phyloP scores from a whole-genome alignment of 2,797 vertebrate genomes.

The Serranus cabrilla region DNA sequence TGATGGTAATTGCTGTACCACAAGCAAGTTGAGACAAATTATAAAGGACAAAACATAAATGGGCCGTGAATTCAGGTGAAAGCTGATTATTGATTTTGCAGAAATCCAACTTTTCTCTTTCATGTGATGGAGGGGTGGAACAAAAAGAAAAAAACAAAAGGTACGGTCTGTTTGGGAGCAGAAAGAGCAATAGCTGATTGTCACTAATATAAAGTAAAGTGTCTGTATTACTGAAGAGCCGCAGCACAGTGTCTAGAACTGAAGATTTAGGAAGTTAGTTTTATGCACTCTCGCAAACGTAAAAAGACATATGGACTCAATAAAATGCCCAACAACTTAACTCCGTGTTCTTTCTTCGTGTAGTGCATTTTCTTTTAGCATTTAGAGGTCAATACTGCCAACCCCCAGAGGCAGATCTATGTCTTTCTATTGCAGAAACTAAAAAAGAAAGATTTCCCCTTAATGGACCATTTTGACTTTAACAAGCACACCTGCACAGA shows the following conservation, averaged over 20 bases:
- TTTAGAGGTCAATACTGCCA: constrained; percentile 25
- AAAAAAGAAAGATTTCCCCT: constrained; percentile 6
- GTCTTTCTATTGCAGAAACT: constrained; percentile 8
- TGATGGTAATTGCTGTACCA: constrained; percentile 40
- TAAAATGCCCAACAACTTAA: constrained; percentile 22
- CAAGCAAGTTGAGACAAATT: constrained; percentile 51
- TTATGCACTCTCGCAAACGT: constrained; percentile 11
- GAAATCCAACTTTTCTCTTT: constrained; percentile 14
- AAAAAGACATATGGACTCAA: constrained; percentile 4
- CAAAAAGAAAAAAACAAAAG: too few species aligned
- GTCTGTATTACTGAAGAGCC: background rate
- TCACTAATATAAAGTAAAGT: background rate
- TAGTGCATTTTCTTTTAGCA: constrained; percentile 25
- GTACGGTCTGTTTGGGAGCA: background rate
- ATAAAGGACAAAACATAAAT: constrained; percentile 38
- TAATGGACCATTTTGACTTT: constrained; percentile 22
- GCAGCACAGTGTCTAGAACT: background rate
- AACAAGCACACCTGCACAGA: constrained; percentile 20
- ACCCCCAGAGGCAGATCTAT: constrained; percentile 21
- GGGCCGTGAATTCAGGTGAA: constrained; percentile 34
- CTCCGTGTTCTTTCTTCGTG: constrained; percentile 18
- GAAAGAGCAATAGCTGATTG: background rate
- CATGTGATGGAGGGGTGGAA: background rate
- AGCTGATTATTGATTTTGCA: constrained; percentile 38
- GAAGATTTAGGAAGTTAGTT: background rate